Base-by-base conservation (phyloP, 2,113 vertebrate species). In the Bos javanicus region DNA sequence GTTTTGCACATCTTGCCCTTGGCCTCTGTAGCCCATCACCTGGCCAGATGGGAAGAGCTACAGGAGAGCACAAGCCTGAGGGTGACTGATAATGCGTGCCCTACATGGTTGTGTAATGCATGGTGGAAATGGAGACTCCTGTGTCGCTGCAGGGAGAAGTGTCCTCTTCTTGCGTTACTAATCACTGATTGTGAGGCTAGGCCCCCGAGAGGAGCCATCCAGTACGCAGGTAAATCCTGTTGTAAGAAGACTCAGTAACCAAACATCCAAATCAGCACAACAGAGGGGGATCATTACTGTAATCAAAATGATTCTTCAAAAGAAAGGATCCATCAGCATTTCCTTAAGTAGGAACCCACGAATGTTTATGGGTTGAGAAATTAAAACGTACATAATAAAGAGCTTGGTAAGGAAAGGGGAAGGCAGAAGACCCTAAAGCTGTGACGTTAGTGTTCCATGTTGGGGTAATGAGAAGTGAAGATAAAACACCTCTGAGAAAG, bases 1-100 rank as follows among this genome's bases (percentile, higher is more conserved):
- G 91, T 95, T 95, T 56, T 85, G 25, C 14, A n/a, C 26, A 13
- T 82, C 90, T 97, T 94, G 81, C 28, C 85, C 76, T 97, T 92
- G 93, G 82, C 92, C 30, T 71, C 26, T 7, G 8, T 17, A 90
- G 81, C 52, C 0, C 4, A 56, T 85, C 28, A 46, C 84, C 57
- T 95, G 76, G 95, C 59, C 50, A 94, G 78, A 91, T 90, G 84
- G 93, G 62, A 91, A 36, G 16, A 93, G 48, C 28, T 50, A 7
- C 33, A 21, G 81, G 81, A 86, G 54, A 96, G 59, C 19, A 8
- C 33, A 81, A 54, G 85, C 84, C 81, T 19, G 15, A 62, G 25
- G 74, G 19, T 86, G 81, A 46, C 92, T 87, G 48, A 62, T 87
- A 76, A 78, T 36, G 52, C 21, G 17, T 15, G 11, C 11, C 94